Conservation (phyloP, 1,140 invertebrate species). For the Mamestra configurata region DNA sequence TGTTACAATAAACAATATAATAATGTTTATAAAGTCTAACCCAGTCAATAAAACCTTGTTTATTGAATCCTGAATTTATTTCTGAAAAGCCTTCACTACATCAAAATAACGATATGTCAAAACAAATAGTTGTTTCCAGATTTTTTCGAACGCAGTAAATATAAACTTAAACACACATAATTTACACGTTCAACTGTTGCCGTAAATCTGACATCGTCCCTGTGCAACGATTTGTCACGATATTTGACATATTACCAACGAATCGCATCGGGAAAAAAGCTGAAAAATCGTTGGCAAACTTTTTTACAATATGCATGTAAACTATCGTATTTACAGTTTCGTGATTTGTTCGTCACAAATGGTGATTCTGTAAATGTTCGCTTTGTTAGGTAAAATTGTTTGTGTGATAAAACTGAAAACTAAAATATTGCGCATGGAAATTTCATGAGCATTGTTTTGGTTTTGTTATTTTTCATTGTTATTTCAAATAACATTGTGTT, state of each 20-base stretch:
- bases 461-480: too few relatives aligned
- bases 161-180: slow-evolving; percentile 21
- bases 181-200: background rate
- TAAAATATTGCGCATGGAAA: slow-evolving; percentile 1
- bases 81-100: slow-evolving; percentile 17
- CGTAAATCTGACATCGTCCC: slow-evolving; percentile 33
- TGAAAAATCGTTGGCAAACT: slow-evolving; percentile 30
- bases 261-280: slow-evolving; percentile 22
- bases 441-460: background rate
- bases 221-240: slow-evolving; percentile 18
- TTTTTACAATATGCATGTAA: slow-evolving; percentile 35
- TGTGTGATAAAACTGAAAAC: background rate
- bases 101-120: background rate
- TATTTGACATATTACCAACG: slow-evolving; percentile 42
- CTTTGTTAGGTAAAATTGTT: background rate
- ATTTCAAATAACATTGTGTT: too few relatives aligned
- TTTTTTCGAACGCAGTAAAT: background rate
- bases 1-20: background rate
- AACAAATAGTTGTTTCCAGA: slow-evolving; percentile 17
- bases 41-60: background rate
- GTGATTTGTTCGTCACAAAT: slow-evolving; percentile 16
- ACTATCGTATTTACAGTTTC: slow-evolving; percentile 40
- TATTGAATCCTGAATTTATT: background rate
- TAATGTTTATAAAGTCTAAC: background rate
- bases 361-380: slow-evolving; percentile 1